Conservation (phyloP, 2,797 vertebrate species). For the Salmo trutta region DNA sequence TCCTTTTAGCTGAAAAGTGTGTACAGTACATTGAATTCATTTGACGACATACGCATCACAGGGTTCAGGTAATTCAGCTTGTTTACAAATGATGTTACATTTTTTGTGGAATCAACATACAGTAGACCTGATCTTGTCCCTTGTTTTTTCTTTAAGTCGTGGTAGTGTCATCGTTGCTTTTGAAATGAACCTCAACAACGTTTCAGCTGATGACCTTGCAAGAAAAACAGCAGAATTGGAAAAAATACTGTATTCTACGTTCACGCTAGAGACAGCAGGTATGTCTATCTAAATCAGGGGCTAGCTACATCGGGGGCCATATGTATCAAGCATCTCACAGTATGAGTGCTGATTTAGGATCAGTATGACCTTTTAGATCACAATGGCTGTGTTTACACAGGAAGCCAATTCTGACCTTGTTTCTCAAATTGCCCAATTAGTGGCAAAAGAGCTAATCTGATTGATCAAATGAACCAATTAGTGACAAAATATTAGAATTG, state of each 20-base stretch:
- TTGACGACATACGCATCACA: conserved; percentile 47
- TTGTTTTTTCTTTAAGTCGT: conserved; percentile 16
- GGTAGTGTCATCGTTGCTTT: conserved; percentile 57
- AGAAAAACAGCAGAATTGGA: accelerated
- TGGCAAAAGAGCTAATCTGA: no score
- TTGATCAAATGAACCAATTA: no score
- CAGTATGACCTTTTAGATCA: no score
- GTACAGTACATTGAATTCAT: conserved; percentile 62
- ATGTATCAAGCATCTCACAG: background rate
- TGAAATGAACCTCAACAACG: background rate
- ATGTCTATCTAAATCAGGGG: conserved; percentile 4
- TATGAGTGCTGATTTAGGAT: no score
- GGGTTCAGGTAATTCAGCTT: conserved; percentile 45
- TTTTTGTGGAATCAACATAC: background rate
- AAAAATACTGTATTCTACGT: accelerated
- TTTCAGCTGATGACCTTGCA: accelerated
- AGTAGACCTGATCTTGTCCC: conserved; percentile 7
- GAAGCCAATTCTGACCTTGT: no score
- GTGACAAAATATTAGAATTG: no score
- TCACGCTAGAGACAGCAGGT: conserved; percentile 49
- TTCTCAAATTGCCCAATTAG: no score
- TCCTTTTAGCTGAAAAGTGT: conserved; percentile 40
- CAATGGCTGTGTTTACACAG: no score
- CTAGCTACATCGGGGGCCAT: background rate
- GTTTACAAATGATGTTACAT: background rate